Conservation (phyloP, 1,140 invertebrate genomes). For the Anadara kagoshimensis region DNA sequence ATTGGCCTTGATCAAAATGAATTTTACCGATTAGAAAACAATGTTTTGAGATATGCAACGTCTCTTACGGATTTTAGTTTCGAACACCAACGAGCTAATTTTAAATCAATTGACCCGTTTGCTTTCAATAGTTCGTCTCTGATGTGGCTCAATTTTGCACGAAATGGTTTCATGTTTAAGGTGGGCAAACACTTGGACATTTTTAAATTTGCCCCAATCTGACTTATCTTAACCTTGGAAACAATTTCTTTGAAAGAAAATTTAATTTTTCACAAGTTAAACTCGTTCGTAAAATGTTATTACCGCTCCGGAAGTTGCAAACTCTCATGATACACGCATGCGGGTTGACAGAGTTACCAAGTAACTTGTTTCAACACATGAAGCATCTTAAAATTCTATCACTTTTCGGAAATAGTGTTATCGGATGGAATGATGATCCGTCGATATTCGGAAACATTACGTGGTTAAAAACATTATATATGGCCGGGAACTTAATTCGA, state of each 20-base stretch:
- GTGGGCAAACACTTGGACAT: not conserved
- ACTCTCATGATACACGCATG: not conserved
- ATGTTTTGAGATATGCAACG: not conserved
- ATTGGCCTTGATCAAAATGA: not conserved
- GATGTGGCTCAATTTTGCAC: not conserved
- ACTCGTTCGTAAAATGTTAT: conserved; percentile 2
- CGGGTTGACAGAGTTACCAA: not conserved
- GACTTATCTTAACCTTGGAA: not conserved
- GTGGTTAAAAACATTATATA: not conserved
- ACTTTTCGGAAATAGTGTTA: not conserved
- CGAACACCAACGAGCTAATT: not conserved
- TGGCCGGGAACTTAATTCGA: conserved; percentile 11
- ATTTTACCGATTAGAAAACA: not conserved
- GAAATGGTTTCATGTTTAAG: conserved; percentile 10
- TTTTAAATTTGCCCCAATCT: not conserved
- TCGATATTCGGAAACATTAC: conserved; percentile 9
- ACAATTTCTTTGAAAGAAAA: not conserved
- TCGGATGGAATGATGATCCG: not conserved
- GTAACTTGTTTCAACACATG: not conserved
- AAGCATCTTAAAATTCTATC: not conserved
- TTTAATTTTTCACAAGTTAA: not conserved
- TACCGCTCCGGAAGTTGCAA: not conserved
- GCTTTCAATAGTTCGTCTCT: conserved; percentile 18
- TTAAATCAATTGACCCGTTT: not conserved
- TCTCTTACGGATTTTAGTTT: conserved; percentile 1